Conservation (phyloP, 2,113 vertebrate species). For the Ammodytes dubius region DNA sequence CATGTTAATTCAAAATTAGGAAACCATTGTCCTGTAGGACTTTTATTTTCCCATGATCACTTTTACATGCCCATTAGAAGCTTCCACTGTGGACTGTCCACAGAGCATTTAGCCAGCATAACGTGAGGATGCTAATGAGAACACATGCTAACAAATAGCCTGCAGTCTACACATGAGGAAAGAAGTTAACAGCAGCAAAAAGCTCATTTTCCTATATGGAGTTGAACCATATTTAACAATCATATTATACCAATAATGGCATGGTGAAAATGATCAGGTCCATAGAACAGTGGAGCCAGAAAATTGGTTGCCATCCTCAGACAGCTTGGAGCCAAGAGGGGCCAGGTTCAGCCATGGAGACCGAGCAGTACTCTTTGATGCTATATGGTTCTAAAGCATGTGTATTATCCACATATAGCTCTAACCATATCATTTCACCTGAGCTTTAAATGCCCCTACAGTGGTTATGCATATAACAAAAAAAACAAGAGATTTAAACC, state of each 20-base stretch:
- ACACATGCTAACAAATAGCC: not conserved
- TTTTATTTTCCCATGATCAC: not conserved
- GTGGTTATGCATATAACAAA: not conserved
- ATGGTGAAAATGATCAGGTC: not conserved
- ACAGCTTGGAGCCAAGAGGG: conserved; percentile 53
- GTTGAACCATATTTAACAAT: not conserved
- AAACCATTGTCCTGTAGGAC: not conserved
- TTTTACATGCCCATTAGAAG: not conserved
- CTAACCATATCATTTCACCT: not conserved
- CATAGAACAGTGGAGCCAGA: not conserved
- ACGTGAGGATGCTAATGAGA: not conserved
- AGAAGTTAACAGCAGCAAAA: not conserved
- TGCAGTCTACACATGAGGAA: not conserved
- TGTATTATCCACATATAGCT: not conserved
- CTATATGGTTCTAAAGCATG: not conserved
- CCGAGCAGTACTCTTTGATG: conserved; percentile 15
- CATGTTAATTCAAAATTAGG: not conserved
- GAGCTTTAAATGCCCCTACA: conserved; percentile 1
- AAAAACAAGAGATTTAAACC: not conserved
- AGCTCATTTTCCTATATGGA: not conserved
- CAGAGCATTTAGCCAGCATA: not conserved
- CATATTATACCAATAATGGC: not conserved
- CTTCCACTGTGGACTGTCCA: not conserved
- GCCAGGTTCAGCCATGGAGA: conserved; percentile 28
- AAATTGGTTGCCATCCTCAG: conserved; percentile 37